Base-by-base conservation (phyloP, 2,888 invertebrate species). In the Acanthosepion esculentum region DNA sequence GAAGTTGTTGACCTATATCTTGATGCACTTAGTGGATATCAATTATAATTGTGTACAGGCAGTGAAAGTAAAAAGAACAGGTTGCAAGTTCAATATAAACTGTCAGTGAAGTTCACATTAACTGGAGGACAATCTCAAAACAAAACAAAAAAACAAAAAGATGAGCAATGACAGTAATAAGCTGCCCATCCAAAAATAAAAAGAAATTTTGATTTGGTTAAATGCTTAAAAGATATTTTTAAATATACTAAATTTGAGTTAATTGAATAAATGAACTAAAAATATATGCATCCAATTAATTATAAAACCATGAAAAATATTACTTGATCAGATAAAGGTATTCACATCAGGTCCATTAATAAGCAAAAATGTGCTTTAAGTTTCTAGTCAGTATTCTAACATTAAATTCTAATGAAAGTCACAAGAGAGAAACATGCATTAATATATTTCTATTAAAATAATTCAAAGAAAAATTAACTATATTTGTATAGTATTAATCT, bases 261-360 rank as follows among this genome's bases (percentile, higher is more conserved):
- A 78, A 78, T 78, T 78, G 78, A 78, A 78, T n/a, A 78, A n/a
- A 78, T 78, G 10, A 78, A 78, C 15, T n/a, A 78, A 78, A 78
- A 78, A 78, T 12, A n/a, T 33, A 78, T 78, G n/a, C 12, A 78
- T 78, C 33, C 78, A 78, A 78, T 78, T 78, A 78, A 78, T 78
- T 78, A 78, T 78, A n/a, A 78, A 78, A n/a, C 78, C 78, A 78
- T 78, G 78, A 78, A 78, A 78, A 78, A 78, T 15, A 78, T 78
- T 78, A n/a, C 18, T 78, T 78, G 78, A 78, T 78, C n/a, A n/a
- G n/a, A 78, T 78, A 78, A 15, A 15, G n/a, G 5, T 78, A 78
- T n/a, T 78, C 23, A 5, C 15, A 78, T n/a, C 5, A 78, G 12
- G 15, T 78, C 8, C 10, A 78, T 78, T 33, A 78, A 78, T 78